Conservation (phyloP, 2,797 vertebrate genomes). For the Peromyscus nudipes region DNA sequence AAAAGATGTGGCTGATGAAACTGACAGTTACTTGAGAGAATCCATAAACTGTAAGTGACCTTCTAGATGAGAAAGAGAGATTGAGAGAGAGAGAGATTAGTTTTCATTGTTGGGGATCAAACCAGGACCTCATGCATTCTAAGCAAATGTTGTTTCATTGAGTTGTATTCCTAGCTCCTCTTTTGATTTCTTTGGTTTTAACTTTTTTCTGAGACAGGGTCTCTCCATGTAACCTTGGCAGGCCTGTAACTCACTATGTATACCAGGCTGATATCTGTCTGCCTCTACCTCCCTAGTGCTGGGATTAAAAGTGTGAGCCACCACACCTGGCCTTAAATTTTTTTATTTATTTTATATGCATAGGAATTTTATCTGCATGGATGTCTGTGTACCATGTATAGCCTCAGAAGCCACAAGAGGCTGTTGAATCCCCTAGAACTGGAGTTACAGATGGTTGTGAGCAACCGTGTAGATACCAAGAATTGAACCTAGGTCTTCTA, state of each 20-base stretch:
- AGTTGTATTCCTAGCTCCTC: neutral
- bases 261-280: neutral
- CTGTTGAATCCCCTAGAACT: neutral
- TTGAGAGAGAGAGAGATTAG: neutral
- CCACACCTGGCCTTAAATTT: neutral
- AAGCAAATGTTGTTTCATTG: neutral
- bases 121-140: neutral
- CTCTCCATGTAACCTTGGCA: neutral
- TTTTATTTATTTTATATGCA: neutral
- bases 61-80: conserved; percentile 36
- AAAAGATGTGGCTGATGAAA: conserved; percentile 90
- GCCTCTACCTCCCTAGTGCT: neutral
- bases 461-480: neutral
- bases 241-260: neutral
- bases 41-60: conserved; percentile 89
- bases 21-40: conserved; percentile 89
- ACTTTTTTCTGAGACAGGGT: neutral
- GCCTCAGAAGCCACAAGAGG: neutral
- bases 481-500: neutral
- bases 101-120: neutral
- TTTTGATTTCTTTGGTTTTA: neutral
- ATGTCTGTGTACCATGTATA: neutral
- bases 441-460: neutral
- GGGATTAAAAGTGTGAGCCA: neutral
- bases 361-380: neutral